Evolutionary conservation across 2,888 invertebrate species (phyloP), one percentile per base, ranked within the genome.

Genomic region (Caenorhabditis imperialis): DNA sequence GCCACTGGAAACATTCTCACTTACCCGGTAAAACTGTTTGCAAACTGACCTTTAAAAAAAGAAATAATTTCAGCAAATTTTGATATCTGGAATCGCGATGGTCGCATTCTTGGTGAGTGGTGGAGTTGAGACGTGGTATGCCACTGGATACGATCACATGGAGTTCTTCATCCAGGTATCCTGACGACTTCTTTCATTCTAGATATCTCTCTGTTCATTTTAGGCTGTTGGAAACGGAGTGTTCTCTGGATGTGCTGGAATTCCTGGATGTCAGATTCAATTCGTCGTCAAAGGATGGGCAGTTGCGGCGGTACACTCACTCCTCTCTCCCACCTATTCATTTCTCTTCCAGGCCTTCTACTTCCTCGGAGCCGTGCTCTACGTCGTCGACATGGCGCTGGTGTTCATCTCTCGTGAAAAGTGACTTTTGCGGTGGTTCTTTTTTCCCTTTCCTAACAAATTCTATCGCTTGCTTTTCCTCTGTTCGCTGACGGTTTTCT

Each of bases 241-340:
- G 1, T 81, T 81, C 53, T 81, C 81, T 22, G 81, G 81, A 16
- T 87, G 87, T 67, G 85, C 85, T n/a, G 87, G 87, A 22, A 78
- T 87, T 33, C 86, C 86, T 7, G 86, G 84, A 14, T 87, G 87
- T 77, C 86, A 87, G 44, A 86, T 86, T 45, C 84, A 84, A 18
- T 87, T 87, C 65, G 83, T 87, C 20, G 87, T 87, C 33, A 85
- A 86, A 51, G 87, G 86, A 72, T 86, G 86, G 86, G 86, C 86
- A 0, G 86, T 84, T 1, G 83, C 86, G 3, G 86, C 86, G 53
- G 82, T n/a, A n/a, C n/a, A n/a, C n/a, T n/a, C n/a, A n/a, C n/a
- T n/a, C n/a, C n/a, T n/a, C n/a, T n/a, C n/a, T 54, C 12, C 38
- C 25, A 54, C n/a, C 4, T 38, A 16, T 22, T 5, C 37, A 16